These are phyloP conservation scores for Porites lutea DNA, from an alignment of 64 coral and sea anemone genomes.

Conservation along the genomic window DNA sequence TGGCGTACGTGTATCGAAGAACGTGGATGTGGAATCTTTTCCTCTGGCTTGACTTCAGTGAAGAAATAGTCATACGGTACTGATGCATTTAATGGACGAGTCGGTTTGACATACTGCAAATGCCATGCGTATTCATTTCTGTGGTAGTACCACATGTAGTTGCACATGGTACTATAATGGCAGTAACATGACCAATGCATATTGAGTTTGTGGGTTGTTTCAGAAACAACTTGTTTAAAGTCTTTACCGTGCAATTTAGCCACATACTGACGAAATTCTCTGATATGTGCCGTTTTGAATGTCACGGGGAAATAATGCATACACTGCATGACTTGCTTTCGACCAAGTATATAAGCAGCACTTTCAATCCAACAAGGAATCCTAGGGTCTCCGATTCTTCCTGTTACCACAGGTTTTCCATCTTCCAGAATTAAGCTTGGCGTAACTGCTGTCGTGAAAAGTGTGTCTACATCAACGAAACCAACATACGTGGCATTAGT, in stretches of 20 bases:
- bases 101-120: neutral
- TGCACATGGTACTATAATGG: neutral
- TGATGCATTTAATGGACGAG: neutral
- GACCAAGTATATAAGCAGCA: neutral
- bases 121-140: neutral
- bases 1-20: too few species aligned
- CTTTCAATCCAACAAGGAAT: neutral
- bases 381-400: neutral
- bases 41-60: too few species aligned
- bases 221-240: neutral
- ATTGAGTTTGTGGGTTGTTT: neutral
- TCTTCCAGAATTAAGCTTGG: neutral
- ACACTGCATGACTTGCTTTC: slow-evolving; percentile 1
- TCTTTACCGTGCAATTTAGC: too few species aligned
- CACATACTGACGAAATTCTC: too few species aligned
- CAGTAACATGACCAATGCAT: neutral
- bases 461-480: neutral
- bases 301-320: slow-evolving; percentile 5
- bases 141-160: slow-evolving; percentile 11
- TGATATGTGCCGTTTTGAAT: neutral
- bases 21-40: too few species aligned
- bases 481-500: too few species aligned
- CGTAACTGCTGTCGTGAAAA: slow-evolving; percentile 2
- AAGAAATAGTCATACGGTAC: too few species aligned
- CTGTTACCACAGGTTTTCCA: neutral